Conservation (phyloP, 2,113 vertebrate genomes). For the Caranx ignobilis region DNA sequence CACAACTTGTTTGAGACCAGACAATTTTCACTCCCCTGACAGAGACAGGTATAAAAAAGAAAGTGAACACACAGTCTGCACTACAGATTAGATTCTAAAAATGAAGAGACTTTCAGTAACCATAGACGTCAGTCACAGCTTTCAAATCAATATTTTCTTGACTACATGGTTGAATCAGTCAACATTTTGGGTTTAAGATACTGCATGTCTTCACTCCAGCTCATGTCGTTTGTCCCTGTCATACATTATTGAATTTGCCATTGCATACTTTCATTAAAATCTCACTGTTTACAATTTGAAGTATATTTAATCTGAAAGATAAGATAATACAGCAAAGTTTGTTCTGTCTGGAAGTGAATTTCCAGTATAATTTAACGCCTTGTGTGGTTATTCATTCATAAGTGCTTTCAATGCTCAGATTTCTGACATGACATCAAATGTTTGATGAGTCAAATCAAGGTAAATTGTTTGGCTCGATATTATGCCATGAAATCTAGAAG, state of each 20-base stretch:
- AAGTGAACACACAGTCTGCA: neutral
- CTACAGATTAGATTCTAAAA: neutral
- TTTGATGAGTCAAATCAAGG: neutral
- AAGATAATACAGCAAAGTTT: neutral
- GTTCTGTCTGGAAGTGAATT: neutral
- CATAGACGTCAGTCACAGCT: neutral
- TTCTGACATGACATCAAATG: neutral
- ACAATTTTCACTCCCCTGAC: conserved; percentile 96
- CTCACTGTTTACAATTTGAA: neutral
- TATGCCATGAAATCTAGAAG: neutral
- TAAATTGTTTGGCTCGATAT: too few relatives aligned
- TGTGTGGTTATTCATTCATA: conserved; percentile 1
- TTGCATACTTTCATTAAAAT: neutral
- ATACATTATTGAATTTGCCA: conserved; percentile 67
- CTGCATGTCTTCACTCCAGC: conserved; percentile 33
- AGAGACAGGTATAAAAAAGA: conserved; percentile 92
- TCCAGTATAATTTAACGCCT: neutral
- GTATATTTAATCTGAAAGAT: neutral
- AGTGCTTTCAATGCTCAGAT: conserved; percentile 4
- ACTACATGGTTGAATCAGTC: conserved; percentile 31
- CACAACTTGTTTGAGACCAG: conserved; percentile 99
- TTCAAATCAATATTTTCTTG: neutral
- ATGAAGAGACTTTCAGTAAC: neutral
- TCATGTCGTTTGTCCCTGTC: conserved; percentile 43
- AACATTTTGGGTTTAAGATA: neutral